phyloP scores from a whole-genome alignment of 2,888 invertebrate genomes.

The Apotomis betuletana region DNA sequence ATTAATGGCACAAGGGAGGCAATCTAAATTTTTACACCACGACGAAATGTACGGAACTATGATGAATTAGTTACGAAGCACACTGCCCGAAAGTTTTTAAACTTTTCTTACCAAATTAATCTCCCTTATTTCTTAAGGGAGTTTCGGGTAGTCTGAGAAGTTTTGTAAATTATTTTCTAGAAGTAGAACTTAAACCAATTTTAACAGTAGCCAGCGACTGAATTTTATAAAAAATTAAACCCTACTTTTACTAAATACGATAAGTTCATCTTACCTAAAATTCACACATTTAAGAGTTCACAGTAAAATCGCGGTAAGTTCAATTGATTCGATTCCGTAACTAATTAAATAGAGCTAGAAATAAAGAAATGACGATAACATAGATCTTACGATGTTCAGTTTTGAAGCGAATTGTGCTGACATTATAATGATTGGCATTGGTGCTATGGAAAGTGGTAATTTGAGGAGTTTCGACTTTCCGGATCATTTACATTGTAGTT shows the following conservation, averaged over 20 bases:
- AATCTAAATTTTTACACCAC: slow-evolving; percentile 60
- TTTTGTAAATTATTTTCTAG: slow-evolving; percentile 79
- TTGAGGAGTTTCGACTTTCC: slow-evolving; percentile 43
- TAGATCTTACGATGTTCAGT: slow-evolving; percentile 69
- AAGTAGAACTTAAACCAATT: slow-evolving; percentile 72
- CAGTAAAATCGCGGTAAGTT: slow-evolving; percentile 60
- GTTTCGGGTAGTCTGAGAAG: slow-evolving; percentile 64
- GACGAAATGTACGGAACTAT: slow-evolving; percentile 54
- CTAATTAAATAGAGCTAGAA: slow-evolving; percentile 68
- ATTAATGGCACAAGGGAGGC: slow-evolving; percentile 81
- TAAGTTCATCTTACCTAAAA: slow-evolving; percentile 69
- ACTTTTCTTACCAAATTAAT: slow-evolving; percentile 53
- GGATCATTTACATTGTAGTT: slow-evolving; percentile 57
- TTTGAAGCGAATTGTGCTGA: slow-evolving; percentile 65
- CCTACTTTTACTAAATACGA: slow-evolving; percentile 72
- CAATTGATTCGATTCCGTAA: slow-evolving; percentile 63
- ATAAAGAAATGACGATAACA: slow-evolving; percentile 67
- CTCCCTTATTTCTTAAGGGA: slow-evolving; percentile 59
- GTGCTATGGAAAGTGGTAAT: slow-evolving; percentile 69
- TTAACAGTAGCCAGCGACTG: slow-evolving; percentile 81
- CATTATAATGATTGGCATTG: slow-evolving; percentile 71
- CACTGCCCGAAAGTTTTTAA: slow-evolving; percentile 66
- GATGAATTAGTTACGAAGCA: slow-evolving; percentile 63
- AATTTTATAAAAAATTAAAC: slow-evolving; percentile 78
- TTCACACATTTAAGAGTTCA: slow-evolving; percentile 64